Evolutionary conservation across 2,797 vertebrate genomes (phyloP), one percentile per base, ranked within the genome.

Genomic region (Dendrocincla fuliginosa): DNA sequence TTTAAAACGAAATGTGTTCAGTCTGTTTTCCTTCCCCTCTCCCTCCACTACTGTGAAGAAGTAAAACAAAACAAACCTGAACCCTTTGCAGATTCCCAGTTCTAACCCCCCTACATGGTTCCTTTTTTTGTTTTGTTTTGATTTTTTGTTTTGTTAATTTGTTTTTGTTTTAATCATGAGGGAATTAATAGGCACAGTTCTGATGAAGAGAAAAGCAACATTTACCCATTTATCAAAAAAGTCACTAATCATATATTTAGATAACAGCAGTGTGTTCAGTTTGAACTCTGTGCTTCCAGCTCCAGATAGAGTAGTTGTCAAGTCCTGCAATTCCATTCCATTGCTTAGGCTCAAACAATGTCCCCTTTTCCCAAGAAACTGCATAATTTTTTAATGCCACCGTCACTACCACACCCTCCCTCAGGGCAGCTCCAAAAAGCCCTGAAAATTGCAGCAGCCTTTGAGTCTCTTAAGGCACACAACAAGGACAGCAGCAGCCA

Each of bases 371-470:
- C 27, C 10, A 28, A 56, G 30, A 87, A 67, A 30, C 9, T 25
- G 41, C n/a, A 2, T 24, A 23, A 28, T 41, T 67, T 52, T 55
- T 20, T 95, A 41, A 74, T 41, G 50, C 32, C 25, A 23, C 39
- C 3, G 4, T 41, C 32, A 42, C 10, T 10, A 17, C 7, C 5
- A 20, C 17, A 5, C 10, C 6, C 12, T 12, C 10, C 7, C 5
- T 28, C 15, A 0, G 0, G 8, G 16, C 17, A 35, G 11, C 30
- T 61, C 59, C 35, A 24, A 46, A 82, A 83, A 61, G 5, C 56
- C 20, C 10, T 42, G 33, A 55, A 1, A 42, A 16, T n/a, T 86
- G 85, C 37, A 50, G 32, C 55, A 73, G 65, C 17, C 44, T 77
- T 76, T 65, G 76, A 92, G 28, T 39, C 32, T 87, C 60, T 44